Conservation (phyloP, 2,797 vertebrate species). For the Podargus strigoides region DNA sequence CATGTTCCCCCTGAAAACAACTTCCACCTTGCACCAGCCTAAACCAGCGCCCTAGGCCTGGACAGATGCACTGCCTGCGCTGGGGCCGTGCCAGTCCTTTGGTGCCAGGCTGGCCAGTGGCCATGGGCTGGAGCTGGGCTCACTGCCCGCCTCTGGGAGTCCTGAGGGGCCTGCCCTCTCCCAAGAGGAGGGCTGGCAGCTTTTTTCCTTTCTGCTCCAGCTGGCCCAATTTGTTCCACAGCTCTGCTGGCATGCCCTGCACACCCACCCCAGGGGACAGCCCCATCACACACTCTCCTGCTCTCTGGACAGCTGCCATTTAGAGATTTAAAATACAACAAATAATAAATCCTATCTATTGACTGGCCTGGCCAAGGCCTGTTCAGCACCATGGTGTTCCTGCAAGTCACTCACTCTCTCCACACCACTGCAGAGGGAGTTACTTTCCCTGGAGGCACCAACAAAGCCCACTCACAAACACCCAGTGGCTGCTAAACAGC, state of each 20-base stretch:
- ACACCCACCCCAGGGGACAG: not conserved
- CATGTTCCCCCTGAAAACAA: not conserved
- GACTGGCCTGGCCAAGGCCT: slow-evolving; percentile 16
- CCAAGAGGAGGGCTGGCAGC: not conserved
- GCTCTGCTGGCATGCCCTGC: not conserved
- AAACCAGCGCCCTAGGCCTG: not conserved
- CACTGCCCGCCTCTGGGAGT: not conserved
- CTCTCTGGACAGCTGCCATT: slow-evolving; percentile 9
- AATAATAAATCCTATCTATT: slow-evolving; percentile 11
- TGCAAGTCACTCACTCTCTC: not conserved
- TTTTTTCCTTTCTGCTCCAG: not conserved
- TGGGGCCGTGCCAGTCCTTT: not conserved
- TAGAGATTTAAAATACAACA: slow-evolving; percentile 23
- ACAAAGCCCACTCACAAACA: not conserved
- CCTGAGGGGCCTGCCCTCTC: slow-evolving; percentile 6
- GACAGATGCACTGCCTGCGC: not conserved
- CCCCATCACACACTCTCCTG: not conserved
- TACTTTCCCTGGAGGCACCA: not conserved
- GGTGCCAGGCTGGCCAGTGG: not conserved
- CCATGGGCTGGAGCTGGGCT: not conserved
- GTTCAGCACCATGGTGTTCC: slow-evolving; percentile 41
- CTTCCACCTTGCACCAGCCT: not conserved
- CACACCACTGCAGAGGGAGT: not conserved
- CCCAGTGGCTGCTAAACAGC: not conserved
- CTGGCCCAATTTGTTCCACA: not conserved